These are phyloP conservation scores for Physella acuta DNA, from an alignment of 1,140 invertebrate species.

Conservation along the genomic window DNA sequence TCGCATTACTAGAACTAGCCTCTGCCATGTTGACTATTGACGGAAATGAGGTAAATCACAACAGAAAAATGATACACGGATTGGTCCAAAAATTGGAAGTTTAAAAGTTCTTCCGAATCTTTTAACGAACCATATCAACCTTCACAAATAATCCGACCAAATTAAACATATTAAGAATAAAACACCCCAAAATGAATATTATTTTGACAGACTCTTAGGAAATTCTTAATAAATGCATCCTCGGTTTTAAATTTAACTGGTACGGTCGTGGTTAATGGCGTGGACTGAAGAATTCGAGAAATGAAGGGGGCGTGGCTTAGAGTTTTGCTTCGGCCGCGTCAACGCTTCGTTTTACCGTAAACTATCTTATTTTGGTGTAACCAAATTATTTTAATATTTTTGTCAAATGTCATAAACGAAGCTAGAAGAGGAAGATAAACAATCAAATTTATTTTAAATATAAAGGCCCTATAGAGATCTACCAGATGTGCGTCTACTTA, in stretches of 20 bases:
- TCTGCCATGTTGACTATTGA: constrained; percentile 35
- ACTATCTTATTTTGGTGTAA: too few relatives aligned
- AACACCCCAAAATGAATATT: background rate
- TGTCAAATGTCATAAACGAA: too few relatives aligned
- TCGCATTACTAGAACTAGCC: constrained; percentile 25
- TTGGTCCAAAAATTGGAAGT: background rate
- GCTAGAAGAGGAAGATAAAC: too few relatives aligned
- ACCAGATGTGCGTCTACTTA: too few relatives aligned
- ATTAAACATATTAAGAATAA: background rate
- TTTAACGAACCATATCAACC: background rate
- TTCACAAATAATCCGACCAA: background rate
- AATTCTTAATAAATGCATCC: background rate
- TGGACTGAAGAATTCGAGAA: background rate
- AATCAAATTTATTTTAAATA: too few relatives aligned
- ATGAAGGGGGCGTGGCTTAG: background rate
- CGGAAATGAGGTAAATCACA: background rate
- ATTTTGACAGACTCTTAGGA: background rate
- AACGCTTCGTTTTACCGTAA: too few relatives aligned
- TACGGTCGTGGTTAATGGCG: background rate
- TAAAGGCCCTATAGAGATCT: too few relatives aligned
- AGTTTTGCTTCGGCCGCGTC: background rate
- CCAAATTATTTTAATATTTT: too few relatives aligned
- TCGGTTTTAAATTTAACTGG: background rate
- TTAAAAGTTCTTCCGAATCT: background rate
- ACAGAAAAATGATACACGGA: background rate